These are phyloP conservation scores for Borostomias antarcticus DNA, from an alignment of 2,797 vertebrate species.

Conservation along the genomic window DNA sequence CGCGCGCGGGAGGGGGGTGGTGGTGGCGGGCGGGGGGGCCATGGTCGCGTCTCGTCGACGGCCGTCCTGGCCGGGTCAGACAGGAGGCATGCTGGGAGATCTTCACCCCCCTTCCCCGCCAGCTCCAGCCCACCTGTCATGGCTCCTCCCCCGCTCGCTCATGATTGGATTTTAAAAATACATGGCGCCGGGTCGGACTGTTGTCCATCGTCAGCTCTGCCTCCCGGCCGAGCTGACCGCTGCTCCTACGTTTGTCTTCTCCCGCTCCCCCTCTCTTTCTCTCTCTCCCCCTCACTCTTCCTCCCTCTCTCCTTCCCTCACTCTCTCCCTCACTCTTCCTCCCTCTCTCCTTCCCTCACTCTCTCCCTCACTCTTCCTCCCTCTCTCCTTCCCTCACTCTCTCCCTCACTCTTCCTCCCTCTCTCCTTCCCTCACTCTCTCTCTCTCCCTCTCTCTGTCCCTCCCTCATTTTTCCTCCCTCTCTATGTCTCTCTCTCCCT, in stretches of 20 bases:
- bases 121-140: slow-evolving; percentile 33
- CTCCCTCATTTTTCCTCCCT: background rate
- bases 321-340: background rate
- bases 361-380: background rate
- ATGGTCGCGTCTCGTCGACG: slow-evolving; percentile 44
- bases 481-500: background rate
- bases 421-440: slow-evolving; percentile 16
- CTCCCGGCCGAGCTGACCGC: slow-evolving; percentile 33
- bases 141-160: slow-evolving; percentile 46
- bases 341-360: slow-evolving; percentile 5
- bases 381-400: slow-evolving; percentile 14
- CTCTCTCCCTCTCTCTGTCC: background rate
- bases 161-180: slow-evolving; percentile 73
- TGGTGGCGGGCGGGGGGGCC: too few species aligned
- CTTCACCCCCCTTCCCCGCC: background rate
- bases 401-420: background rate
- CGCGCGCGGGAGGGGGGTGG: too few species aligned
- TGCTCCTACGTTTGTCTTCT: slow-evolving; percentile 15
- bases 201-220: slow-evolving; percentile 38
- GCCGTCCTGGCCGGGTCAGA: slow-evolving; percentile 46
- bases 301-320: background rate
- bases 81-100: too few species aligned
- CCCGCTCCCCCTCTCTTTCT: too few species aligned
- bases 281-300: too few species aligned
- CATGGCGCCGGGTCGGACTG: slow-evolving; percentile 41